phyloP scores from a whole-genome alignment of 2,797 vertebrate species.

The Anas bernieri region DNA sequence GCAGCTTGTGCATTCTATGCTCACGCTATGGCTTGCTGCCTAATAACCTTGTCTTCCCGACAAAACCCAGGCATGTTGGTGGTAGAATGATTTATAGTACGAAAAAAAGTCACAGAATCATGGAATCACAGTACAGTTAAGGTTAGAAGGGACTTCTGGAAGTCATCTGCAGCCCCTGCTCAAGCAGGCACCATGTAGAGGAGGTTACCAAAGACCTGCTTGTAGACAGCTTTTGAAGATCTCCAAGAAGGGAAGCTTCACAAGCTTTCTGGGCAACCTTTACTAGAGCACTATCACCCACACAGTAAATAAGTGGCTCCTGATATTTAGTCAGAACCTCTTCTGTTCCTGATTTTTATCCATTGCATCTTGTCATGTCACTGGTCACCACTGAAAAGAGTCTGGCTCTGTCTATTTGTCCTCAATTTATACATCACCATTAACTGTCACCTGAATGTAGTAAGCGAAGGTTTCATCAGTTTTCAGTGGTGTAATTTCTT shows the following conservation, averaged over 20 bases:
- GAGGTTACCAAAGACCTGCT: not conserved
- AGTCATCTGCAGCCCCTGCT: not conserved
- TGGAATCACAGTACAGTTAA: not conserved
- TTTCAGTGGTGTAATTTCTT: not conserved
- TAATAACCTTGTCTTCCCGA: too few species aligned
- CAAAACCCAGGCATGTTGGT: too few species aligned
- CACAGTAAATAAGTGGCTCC: too few species aligned
- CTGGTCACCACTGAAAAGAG: too few species aligned
- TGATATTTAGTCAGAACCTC: not conserved
- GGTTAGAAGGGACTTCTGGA: not conserved
- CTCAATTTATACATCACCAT: not conserved
- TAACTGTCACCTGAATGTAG: not conserved
- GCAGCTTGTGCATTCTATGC: too few species aligned
- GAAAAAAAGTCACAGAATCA: not conserved
- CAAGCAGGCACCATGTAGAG: not conserved
- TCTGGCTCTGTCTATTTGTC: too few species aligned
- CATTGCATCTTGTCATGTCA: too few species aligned
- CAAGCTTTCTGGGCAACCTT: not conserved
- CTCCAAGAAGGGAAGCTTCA: not conserved
- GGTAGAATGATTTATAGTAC: too few species aligned
- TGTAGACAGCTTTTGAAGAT: not conserved
- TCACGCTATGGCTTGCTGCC: too few species aligned
- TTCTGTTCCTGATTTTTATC: not conserved
- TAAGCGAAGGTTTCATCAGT: not conserved
- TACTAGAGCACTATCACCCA: not conserved